Evolutionary conservation across 1,140 invertebrate species (phyloP).

Genomic region (Drosophila lacteicornis): DNA sequence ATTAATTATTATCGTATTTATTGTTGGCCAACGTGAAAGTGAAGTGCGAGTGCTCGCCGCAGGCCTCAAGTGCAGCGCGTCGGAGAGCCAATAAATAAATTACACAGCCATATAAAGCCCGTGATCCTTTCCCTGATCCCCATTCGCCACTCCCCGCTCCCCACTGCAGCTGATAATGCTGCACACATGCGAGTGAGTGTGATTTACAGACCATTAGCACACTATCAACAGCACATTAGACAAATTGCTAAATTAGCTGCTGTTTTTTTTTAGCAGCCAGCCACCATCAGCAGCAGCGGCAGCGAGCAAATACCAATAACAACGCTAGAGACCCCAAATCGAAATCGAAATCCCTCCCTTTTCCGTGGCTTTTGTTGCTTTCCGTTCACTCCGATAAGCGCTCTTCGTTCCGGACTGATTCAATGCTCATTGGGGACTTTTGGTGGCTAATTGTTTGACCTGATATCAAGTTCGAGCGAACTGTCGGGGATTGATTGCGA

Average conservation of each 20-base stretch:
- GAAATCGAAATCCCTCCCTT: slow-evolving; percentile 20
- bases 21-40: slow-evolving; percentile 66
- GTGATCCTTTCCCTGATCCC: slow-evolving; percentile 26
- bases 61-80: slow-evolving; percentile 49
- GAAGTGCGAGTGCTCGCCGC: slow-evolving; percentile 43
- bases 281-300: slow-evolving; percentile 13
- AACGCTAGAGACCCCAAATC: slow-evolving; percentile 29
- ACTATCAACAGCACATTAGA: slow-evolving; percentile 77
- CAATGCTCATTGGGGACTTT: slow-evolving; percentile 38
- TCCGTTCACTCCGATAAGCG: slow-evolving; percentile 17
- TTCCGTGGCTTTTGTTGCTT: background rate
- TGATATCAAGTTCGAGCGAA: slow-evolving; percentile 32
- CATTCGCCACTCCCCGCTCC: background rate
- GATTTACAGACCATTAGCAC: slow-evolving; percentile 77
- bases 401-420: slow-evolving; percentile 27
- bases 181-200: slow-evolving; percentile 33
- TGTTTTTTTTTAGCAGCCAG: slow-evolving; percentile 39
- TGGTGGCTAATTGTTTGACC: slow-evolving; percentile 60
- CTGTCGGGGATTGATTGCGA: slow-evolving; percentile 10
- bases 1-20: slow-evolving; percentile 83
- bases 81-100: slow-evolving; percentile 58
- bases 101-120: slow-evolving; percentile 21
- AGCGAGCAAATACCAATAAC: slow-evolving; percentile 19
- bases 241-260: slow-evolving; percentile 79
- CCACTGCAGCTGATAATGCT: slow-evolving; percentile 38